Evolutionary conservation across 2,797 vertebrate genomes (phyloP).

Genomic region (Setipinna tenuifilis): DNA sequence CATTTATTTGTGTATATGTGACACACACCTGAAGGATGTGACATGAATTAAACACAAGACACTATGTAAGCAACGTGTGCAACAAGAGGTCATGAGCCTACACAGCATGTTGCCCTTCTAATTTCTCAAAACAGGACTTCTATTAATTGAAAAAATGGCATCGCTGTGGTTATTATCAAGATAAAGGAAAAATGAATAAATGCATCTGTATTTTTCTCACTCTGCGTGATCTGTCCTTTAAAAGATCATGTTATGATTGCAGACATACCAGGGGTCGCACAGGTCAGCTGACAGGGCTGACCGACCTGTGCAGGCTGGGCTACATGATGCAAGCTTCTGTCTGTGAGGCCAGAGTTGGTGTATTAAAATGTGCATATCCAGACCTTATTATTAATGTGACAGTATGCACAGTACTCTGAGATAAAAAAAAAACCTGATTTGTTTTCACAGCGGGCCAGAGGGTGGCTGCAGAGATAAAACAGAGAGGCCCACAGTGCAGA

Average conservation of each 20-base stretch:
- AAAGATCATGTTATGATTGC: constrained; percentile 30
- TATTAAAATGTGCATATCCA: constrained; percentile 45
- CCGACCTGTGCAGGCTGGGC: constrained; percentile 23
- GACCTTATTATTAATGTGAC: constrained; percentile 45
- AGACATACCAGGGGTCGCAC: constrained; percentile 27
- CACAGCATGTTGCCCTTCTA: constrained; percentile 2
- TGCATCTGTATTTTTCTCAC: constrained; percentile 14
- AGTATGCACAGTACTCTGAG: constrained; percentile 22
- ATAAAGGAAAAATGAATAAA: constrained; percentile 8
- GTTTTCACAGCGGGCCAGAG: constrained; percentile 54
- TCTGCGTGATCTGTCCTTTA: background rate
- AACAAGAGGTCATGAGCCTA: constrained; percentile 7
- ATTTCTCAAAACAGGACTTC: constrained; percentile 22
- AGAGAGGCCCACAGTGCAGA: constrained; percentile 40
- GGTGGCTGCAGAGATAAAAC: constrained; percentile 55
- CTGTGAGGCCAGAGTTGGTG: constrained; percentile 37
- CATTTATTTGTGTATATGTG: constrained; percentile 68
- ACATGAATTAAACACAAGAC: constrained; percentile 57
- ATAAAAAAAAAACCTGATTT: constrained; percentile 48
- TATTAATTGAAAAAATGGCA: background rate
- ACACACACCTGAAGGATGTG: constrained; percentile 64
- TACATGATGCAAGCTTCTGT: background rate
- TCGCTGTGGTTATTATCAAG: constrained; percentile 12
- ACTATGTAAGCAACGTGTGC: constrained; percentile 29
- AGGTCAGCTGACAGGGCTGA: constrained; percentile 22